Evolutionary conservation across 2,113 vertebrate species (phyloP), one percentile per base, ranked within the genome.

Genomic region (Leptosomus discolor): DNA sequence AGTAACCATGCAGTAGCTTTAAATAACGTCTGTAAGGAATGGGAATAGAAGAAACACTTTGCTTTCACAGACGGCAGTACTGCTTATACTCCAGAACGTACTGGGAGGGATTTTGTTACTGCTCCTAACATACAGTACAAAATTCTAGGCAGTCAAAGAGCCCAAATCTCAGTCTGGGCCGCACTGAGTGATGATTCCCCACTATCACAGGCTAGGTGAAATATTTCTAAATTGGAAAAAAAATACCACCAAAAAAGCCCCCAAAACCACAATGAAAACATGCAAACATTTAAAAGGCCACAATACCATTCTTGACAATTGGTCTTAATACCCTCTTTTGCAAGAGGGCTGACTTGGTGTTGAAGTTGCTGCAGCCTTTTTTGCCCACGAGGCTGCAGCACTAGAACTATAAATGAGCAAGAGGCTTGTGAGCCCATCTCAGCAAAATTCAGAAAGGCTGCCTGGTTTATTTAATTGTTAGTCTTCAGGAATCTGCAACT

Each of bases 341-440:
- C 36, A 37, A 39, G 16, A 43, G 6, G 34, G 29, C 27, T 23
- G 29, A 57, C 23, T 56, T 17, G 46, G 17, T 39, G 5, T 67
- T 57, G 75, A 58, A 76, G 70, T 65, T 91, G 76, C 70, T 92
- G 64, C 63, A 92, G 29, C 23, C 19, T 87, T 50, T 70, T 64
- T 23, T 34, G 20, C 37, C 95, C 95, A 95, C 94, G 60, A 92
- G 96, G 57, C 39, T 88, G 96, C 95, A 95, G 86, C 81, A 95
- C 37, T 82, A 50, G 60, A 71, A 68, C 45, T 53, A 17, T 15
- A 37, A 80, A 88, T 75, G 43, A 71, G 56, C 29, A 85, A 48
- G 53, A n/a, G 32, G 34, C 20, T 54, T 54, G 17, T 6, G 9
- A 77, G n/a, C 12, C 29, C 15, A 32, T 27, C 20, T 65, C n/a